Conservation (phyloP, 2,113 vertebrate species). For the Nycticorax nycticorax region DNA sequence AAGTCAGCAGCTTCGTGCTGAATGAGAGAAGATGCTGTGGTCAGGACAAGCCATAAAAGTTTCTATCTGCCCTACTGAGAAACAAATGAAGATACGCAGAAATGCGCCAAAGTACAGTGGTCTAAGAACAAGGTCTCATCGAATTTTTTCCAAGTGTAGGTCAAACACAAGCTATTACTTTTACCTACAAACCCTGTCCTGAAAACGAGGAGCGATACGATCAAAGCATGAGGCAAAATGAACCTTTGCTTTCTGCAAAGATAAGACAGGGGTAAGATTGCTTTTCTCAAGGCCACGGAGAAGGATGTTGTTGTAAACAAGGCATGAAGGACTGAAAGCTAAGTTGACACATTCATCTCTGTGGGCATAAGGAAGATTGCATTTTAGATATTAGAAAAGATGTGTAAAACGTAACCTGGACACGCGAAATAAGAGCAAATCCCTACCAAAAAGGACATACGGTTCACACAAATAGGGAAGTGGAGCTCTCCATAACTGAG, state of each 20-base stretch:
- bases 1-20: not conserved
- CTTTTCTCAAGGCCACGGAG: slow-evolving; percentile 24
- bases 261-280: slow-evolving; percentile 13
- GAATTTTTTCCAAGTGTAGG: not conserved
- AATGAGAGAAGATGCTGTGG: not conserved
- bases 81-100: not conserved
- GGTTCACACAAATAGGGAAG: not conserved
- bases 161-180: not conserved
- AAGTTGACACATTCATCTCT: not conserved
- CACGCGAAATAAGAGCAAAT: not conserved
- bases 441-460: not conserved
- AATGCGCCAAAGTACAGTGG: fast-evolving
- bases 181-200: not conserved
- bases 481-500: not conserved
- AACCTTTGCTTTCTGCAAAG: slow-evolving; percentile 42
- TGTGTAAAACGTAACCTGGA: not conserved
- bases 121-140: not conserved
- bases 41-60: not conserved
- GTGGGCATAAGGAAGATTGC: not conserved
- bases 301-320: slow-evolving; percentile 54
- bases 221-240: not conserved
- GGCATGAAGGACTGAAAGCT: not conserved
- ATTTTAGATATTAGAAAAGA: not conserved
- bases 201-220: not conserved
- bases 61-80: not conserved